Evolutionary conservation across 2,113 vertebrate genomes (phyloP), one percentile per base, ranked within the genome.

Genomic region (Myrmophylax atrothorax): DNA sequence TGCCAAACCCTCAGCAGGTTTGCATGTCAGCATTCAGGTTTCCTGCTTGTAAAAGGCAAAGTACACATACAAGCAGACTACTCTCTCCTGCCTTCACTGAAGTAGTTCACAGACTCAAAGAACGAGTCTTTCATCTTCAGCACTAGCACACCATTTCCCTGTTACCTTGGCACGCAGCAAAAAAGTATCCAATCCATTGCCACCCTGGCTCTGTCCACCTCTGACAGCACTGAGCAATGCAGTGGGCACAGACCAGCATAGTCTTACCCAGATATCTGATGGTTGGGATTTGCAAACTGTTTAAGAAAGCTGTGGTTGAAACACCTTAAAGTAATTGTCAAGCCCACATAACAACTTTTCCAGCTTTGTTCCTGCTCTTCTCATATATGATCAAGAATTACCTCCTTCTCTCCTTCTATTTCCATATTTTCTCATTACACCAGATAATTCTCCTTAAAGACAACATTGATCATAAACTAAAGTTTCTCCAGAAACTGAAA

Each of bases 201-300:
- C 40, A 42, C 13, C 23, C 26, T 3, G 0, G 6, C 9, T 80
- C 53, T 50, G 28, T 23, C 53, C 38, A 13, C 9, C 63, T 42
- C 58, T 35, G 67, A 44, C 26, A 62, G 60, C 4, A 0, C 66
- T 28, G 49, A 38, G 46, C 63, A 64, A 29, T 1, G 14, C 83
- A 59, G 47, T 59, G 49, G 24, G 35, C 55, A 64, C 2, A 4
- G 40, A 83, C 6, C 47, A 47, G 38, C 0, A 0, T 0, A 79
- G 56, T 26, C 28, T 63, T 63, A 66, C 25, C 38, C 55, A 55
- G 37, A 46, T 3, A 37, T 59, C 79, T 82, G 24, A 26, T 23
- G 5, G 5, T 1, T 35, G 28, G 13, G 5, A 35, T 55, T 46
- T 52, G 49, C 31, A 70, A 50, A 67, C 47, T 53, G 11, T 18